A percentile compares a stretch with the other conserved stretches of the same genome.
phyloP scores from a whole-genome alignment of 1,140 invertebrate species.

The Goniozus legneri region DNA sequence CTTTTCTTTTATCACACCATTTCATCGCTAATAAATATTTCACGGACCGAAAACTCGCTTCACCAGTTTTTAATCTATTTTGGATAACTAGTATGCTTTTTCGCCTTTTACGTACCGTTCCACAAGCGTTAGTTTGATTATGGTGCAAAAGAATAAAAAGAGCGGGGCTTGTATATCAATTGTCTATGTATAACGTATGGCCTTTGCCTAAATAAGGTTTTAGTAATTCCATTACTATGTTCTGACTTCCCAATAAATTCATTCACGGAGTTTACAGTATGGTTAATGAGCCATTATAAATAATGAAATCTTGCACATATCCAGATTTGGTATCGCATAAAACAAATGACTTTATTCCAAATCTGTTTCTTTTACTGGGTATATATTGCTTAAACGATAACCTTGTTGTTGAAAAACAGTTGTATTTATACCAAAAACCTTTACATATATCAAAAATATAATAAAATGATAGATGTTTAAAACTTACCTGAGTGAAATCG shows the following conservation, averaged over 20 bases:
- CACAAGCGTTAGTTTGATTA: slow-evolving; percentile 26
- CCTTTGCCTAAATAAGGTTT: slow-evolving; percentile 22
- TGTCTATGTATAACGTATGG: slow-evolving; percentile 41
- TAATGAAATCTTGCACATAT: slow-evolving; percentile 8
- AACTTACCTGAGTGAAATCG: too few species aligned
- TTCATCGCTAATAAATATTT: slow-evolving; percentile 22
- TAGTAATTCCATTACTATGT: background rate
- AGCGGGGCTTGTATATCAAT: slow-evolving; percentile 8
- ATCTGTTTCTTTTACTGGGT: slow-evolving; percentile 26
- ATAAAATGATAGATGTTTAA: too few species aligned
- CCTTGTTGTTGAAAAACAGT: too few species aligned
- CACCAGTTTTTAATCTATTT: slow-evolving; percentile 15
- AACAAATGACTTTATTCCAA: slow-evolving; percentile 13
- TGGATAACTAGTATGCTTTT: slow-evolving; percentile 8
- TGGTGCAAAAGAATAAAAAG: slow-evolving; percentile 11
- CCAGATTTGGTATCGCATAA: slow-evolving; percentile 11
- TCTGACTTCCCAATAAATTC: slow-evolving; percentile 6
- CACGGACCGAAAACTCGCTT: slow-evolving; percentile 18
- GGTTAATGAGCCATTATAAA: slow-evolving; percentile 6
- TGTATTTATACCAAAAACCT: too few species aligned
- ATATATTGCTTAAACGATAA: slow-evolving; percentile 38
- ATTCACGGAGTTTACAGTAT: background rate
- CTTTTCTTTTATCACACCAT: slow-evolving; percentile 22
- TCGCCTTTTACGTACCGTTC: slow-evolving; percentile 6
- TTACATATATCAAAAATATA: too few species aligned